Base-by-base conservation (phyloP, 2,797 vertebrate species). In the Taenioides sp. region DNA sequence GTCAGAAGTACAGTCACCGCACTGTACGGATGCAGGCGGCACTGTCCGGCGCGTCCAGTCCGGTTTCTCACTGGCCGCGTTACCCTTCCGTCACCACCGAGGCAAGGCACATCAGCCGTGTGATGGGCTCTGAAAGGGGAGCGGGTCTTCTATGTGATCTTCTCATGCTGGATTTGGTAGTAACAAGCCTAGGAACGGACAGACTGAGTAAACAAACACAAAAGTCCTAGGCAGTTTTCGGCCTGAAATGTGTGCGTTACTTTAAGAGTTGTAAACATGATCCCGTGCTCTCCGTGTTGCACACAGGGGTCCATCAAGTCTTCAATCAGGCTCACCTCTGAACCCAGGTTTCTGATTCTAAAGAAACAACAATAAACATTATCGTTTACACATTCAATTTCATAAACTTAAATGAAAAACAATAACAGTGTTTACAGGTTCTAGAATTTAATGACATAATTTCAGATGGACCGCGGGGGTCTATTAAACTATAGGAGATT, bases 261-360 rank as follows among this genome's bases (percentile, higher is more conserved):
- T 95, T 99, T 99, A 31, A 99, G 88, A 1, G 98, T 99, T 63
- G 98, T 99, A 87, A 99, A 99, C 98, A 99, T 99, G 91, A 99
- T 99, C 37, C 97, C 98, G 40, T 98, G 97, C 68, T 99, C 98
- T 72, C 98, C 98, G 0, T 99, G 97, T 80, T 99, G 98, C 23
- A 99, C 93, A 67, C 95, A 98, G 0, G 97, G 98, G 81, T 99
- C 98, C 98, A 99, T 99, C 20, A 99, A 87, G 86, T 99, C 98
- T 83, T 99, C 98, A 0, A 99, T 99, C 80, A 99, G 94, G 82
- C 96, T 97, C 18, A 99, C 97, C 82, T 99, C 98, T 60, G 98
- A 99, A 14, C 98, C 98, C 79, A 99, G 84, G 88, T 99, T 99
- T 87, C 98, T 95, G 86, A 99, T 98, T 71, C 98, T 99, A 43